These are phyloP conservation scores for Nannoperca obscura DNA, from an alignment of 2,797 vertebrate species.

Conservation along the genomic window DNA sequence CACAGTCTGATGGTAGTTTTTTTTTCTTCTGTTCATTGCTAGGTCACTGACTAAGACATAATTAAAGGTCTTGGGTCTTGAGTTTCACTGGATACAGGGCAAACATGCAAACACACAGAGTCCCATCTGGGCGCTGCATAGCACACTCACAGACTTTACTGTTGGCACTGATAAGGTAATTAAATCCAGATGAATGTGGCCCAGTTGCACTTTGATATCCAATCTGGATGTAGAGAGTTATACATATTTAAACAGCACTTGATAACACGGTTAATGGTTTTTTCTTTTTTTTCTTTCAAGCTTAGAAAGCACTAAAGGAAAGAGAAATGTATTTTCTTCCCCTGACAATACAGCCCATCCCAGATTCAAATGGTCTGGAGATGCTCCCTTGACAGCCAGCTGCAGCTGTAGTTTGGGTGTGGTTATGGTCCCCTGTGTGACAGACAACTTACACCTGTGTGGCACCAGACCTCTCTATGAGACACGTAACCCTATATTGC, in stretches of 20 bases:
- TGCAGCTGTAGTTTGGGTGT: slow-evolving; percentile 54
- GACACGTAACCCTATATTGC: slow-evolving; percentile 27
- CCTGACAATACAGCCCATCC: slow-evolving; percentile 27
- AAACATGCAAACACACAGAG: slow-evolving; percentile 47
- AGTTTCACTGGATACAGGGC: slow-evolving; percentile 23
- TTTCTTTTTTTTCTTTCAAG: neutral
- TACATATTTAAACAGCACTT: neutral
- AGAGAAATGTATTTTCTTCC: slow-evolving; percentile 6
- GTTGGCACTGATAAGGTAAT: slow-evolving; percentile 48
- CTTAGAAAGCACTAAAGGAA: neutral
- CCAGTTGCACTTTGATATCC: slow-evolving; percentile 1
- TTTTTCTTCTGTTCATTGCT: slow-evolving; percentile 29
- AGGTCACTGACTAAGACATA: slow-evolving; percentile 62
- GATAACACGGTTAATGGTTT: neutral
- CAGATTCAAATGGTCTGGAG: slow-evolving; percentile 27
- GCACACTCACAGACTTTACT: slow-evolving; percentile 48
- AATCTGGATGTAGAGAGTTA: neutral
- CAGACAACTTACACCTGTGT: slow-evolving; percentile 25
- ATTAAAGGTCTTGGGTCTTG: slow-evolving; percentile 55
- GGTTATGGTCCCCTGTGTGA: slow-evolving; percentile 27
- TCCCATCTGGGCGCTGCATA: slow-evolving; percentile 65
- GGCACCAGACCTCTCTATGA: slow-evolving; percentile 10
- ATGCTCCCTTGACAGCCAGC: slow-evolving; percentile 38
- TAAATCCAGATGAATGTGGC: slow-evolving; percentile 30
- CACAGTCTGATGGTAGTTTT: neutral